These are phyloP conservation scores for Myripristis murdjan DNA, from an alignment of 2,797 vertebrate species.

Conservation along the genomic window DNA sequence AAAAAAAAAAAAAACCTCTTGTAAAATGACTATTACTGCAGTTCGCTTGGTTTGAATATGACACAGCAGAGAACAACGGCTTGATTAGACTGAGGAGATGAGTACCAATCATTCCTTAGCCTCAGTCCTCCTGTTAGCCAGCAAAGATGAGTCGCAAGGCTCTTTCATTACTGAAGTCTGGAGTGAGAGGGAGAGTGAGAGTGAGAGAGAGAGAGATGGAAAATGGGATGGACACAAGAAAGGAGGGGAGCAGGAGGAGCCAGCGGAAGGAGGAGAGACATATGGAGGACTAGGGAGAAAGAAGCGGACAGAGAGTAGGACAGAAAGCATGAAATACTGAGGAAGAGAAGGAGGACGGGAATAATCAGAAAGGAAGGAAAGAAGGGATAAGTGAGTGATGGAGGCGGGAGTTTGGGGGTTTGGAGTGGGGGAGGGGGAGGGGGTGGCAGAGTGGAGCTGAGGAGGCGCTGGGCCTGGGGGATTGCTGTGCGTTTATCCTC, in stretches of 20 bases:
- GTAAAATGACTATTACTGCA: not conserved
- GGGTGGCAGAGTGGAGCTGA: conserved; percentile 68
- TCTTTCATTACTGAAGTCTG: conserved; percentile 44
- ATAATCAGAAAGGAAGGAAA: conserved; percentile 71
- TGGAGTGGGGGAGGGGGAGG: conserved; percentile 54
- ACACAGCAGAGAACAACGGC: not conserved
- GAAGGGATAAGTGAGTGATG: conserved; percentile 66
- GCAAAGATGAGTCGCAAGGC: conserved; percentile 1
- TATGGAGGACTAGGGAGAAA: conserved; percentile 54
- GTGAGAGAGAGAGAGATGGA: conserved; percentile 26
- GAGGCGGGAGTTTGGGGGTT: conserved; percentile 61
- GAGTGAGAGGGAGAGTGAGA: conserved; percentile 17
- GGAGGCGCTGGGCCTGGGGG: conserved; percentile 75
- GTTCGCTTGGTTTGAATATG: not conserved
- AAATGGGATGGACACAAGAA: conserved; percentile 43
- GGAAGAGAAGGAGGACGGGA: conserved; percentile 60
- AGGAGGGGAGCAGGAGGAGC: conserved; percentile 44
- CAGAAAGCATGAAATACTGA: conserved; percentile 65
- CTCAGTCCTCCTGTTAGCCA: conserved; percentile 9
- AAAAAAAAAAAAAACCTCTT: too few species aligned
- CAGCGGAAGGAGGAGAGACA: conserved; percentile 38
- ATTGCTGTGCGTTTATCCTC: conserved; percentile 82
- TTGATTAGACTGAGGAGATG: not conserved
- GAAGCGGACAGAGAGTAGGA: conserved; percentile 53
- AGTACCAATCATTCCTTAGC: not conserved